A percentile compares a stretch with the other conserved stretches of the same genome.
phyloP scores from a whole-genome alignment of 2,888 invertebrate genomes.

The Polydesmus complanatus region DNA sequence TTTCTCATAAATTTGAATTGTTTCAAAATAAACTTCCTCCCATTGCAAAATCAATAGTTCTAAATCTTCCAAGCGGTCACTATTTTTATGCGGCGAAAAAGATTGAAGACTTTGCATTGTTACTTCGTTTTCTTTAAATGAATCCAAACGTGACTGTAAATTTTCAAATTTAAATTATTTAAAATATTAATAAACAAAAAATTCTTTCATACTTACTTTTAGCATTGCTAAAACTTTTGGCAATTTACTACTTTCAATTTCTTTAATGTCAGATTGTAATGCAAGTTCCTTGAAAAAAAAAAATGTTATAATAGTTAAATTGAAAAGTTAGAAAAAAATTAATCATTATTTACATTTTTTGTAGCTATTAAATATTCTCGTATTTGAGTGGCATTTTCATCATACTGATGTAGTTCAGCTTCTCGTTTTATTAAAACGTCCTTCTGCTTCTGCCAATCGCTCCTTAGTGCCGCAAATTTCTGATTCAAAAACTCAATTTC shows the following conservation, averaged over 20 bases:
- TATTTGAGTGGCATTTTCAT: slow-evolving; percentile 1
- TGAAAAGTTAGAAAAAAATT: background rate
- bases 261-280: background rate
- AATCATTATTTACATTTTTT: slow-evolving; percentile 9
- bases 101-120: background rate
- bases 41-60: slow-evolving; percentile 1
- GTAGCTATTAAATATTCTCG: slow-evolving; percentile 11
- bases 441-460: slow-evolving; percentile 11
- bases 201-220: too few relatives aligned
- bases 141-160: slow-evolving; percentile 4
- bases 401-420: slow-evolving; percentile 12
- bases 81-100: background rate
- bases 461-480: slow-evolving; percentile 11
- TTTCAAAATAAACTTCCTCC: slow-evolving; percentile 6
- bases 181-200: too few relatives aligned
- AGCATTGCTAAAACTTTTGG: background rate
- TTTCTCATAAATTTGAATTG: slow-evolving; percentile 9
- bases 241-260: background rate
- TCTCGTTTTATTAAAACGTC: slow-evolving; percentile 7
- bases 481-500: slow-evolving; percentile 18
- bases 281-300: background rate
- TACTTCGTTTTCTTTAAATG: slow-evolving; percentile 7
- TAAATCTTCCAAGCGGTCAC: background rate
- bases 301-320: background rate
- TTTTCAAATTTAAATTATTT: too few relatives aligned